Evolutionary conservation across 2,797 vertebrate species (phyloP).

Genomic region (Xenentodon cancila): DNA sequence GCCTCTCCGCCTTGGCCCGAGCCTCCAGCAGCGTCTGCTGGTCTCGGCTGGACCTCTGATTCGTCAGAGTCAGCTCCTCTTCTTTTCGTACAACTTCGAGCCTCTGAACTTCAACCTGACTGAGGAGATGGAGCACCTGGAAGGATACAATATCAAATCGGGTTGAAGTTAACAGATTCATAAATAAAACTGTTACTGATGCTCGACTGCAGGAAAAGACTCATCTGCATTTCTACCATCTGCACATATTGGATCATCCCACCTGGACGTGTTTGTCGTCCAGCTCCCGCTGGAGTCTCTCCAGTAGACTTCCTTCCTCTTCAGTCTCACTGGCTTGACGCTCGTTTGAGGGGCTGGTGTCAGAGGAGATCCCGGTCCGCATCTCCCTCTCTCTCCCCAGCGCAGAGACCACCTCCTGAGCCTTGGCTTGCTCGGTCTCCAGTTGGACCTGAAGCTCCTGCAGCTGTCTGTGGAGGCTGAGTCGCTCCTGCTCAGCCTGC

Average conservation of each 20-base stretch:
- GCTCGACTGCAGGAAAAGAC: no score
- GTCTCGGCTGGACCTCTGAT: conserved; percentile 79
- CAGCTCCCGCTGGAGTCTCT: conserved; percentile 87
- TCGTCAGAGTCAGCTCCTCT: conserved; percentile 81
- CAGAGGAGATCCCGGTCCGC: conserved; percentile 32
- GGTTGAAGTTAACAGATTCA: background rate
- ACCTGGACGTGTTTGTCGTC: conserved; percentile 88
- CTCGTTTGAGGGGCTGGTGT: conserved; percentile 37
- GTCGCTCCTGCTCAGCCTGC: conserved; percentile 80
- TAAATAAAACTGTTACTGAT: background rate
- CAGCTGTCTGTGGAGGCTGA: conserved; percentile 75
- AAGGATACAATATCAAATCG: background rate
- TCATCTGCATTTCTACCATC: no score
- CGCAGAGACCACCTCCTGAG: conserved; percentile 84
- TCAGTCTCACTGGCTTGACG: conserved; percentile 47
- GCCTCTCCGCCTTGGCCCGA: conserved; percentile 78
- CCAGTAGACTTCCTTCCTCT: conserved; percentile 73
- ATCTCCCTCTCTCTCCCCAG: conserved; percentile 86
- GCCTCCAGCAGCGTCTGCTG: conserved; percentile 83
- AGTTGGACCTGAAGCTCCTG: conserved; percentile 86
- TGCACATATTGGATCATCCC: conserved; percentile 14
- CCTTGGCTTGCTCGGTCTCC: conserved; percentile 86
- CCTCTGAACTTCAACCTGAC: conserved; percentile 88
- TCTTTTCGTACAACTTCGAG: conserved; percentile 88
- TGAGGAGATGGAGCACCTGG: conserved; percentile 86